Base-by-base conservation (phyloP, 2,797 vertebrate species). In the Microcaecilia unicolor region DNA sequence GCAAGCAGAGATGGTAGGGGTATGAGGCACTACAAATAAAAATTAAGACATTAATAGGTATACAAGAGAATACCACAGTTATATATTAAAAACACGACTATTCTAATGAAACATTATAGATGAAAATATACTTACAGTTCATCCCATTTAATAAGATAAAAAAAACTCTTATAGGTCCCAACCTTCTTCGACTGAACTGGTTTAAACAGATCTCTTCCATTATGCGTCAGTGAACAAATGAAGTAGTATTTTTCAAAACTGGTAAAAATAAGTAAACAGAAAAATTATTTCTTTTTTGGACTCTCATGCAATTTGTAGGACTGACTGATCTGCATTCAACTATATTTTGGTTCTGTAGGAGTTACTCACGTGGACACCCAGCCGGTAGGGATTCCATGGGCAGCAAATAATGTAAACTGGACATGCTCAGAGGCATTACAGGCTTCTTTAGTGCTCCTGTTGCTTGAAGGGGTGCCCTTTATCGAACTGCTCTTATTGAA, bases 191-290 rank as follows among this genome's bases (percentile, higher is more conserved):
- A 98, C 40, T 98, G 93, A 55, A 98, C 60, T 10, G 95, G 93
- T 64, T 97, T 98, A 48, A 98, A 95, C 22, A 97, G 77, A 74
- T 96, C 93, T 63, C 81, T 91, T 54, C 89, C 91, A 26, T 97
- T 97, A 72, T 98, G 92, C 32, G 85, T 92, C 58, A 98, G 78
- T 22, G 93, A 87, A 56, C 92, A 98, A 70, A 92, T 60, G 70
- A 99, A 78, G 65, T 88, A 96, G 76, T 97, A 98, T 69, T 96
- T 99, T 76, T 99, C 96, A 51, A 88, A 97, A 70, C 93, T 98
- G 62, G 35, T 76, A 67, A 49, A 34, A 19, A 24, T 58, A 61
- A 75, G 22, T 26, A n/a, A n/a, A 11, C 14, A 20, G 9, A 27
- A 27, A 37, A 31, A 27, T 12, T 8, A 18, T 6, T 8, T 28